Evolutionary conservation across 92 coral and sea anemone genomes (phyloP), one percentile per base, ranked within the genome.

Genomic region (Paragorgia papillata): DNA sequence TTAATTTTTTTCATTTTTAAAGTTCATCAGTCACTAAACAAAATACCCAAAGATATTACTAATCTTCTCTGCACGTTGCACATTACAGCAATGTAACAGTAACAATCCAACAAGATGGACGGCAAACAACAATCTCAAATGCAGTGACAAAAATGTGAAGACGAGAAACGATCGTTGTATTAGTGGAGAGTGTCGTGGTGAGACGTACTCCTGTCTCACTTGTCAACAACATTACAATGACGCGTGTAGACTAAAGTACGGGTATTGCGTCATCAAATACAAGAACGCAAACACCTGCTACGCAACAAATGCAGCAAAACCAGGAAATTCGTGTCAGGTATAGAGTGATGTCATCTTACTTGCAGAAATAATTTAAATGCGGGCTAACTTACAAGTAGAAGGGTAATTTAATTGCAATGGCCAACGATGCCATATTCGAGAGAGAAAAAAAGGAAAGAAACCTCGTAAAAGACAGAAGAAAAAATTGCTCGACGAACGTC

Each of bases 241-340:
- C 32, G 97, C 90, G n/a, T 92, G 97, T 51, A 91, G 88, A 39
- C 62, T 82, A 49, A 87, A 79, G 34, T 32, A 86, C 44, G 95
- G 90, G 13, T 60, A 70, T 70, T 92, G 97, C 58, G 58, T 89
- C 27, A 92, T 89, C 58, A 76, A 84, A 60, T 59, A 75, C 18
- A 81, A 83, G 35, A 82, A 87, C 22, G 67, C 27, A 27, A 58
- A 87, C 67, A 89, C 88, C 1, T 91, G 97, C 44, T 89, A 83
- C 64, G 83, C 86, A 1, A 58, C 69, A 35, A 84, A 89, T 14
- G 79, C 80, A 15, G 75, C 83, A 34, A 89, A 82, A 59, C 97
- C 97, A 3, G 94, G 97, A 62, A 91, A 91, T 57, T 86, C 94
- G 32, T 91, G 97, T 75, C 91, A 91, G 88, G 97, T 91, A n/a